Conservation (phyloP, 2,888 invertebrate genomes). For the Coremacera marginata region DNA sequence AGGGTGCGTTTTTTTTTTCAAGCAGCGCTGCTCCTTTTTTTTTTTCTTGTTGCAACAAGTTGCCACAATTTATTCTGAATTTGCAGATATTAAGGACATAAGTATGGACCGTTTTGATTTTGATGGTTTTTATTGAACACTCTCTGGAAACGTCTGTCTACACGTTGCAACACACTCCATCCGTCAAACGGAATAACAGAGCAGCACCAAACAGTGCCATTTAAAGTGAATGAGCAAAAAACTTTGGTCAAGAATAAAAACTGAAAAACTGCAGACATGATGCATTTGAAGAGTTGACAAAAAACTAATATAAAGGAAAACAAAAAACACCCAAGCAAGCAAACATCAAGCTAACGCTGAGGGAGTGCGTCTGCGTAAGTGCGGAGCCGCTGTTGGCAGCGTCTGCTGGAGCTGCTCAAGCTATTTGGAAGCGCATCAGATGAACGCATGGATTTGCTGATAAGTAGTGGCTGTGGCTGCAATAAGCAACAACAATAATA, state of each 20-base stretch:
- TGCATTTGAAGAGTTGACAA: conserved; percentile 12
- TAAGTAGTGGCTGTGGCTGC: conserved; percentile 2
- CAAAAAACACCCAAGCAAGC: not conserved
- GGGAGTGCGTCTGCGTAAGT: conserved; percentile 20
- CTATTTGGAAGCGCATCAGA: conserved; percentile 7
- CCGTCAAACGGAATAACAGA: conserved; percentile 19
- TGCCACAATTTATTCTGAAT: conserved; percentile 29
- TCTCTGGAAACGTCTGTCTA: not conserved
- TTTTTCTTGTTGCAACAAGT: not conserved
- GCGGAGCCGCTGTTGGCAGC: conserved; percentile 9
- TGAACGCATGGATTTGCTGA: conserved; percentile 13
- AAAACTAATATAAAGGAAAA: not conserved
- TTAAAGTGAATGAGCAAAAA: not conserved
- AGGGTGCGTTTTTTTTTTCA: not conserved
- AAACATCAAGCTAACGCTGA: not conserved
- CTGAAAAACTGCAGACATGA: conserved; percentile 24
- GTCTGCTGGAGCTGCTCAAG: not conserved
- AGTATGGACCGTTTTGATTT: conserved; percentile 8
- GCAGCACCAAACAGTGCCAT: not conserved
- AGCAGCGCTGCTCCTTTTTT: not conserved
- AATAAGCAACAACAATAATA: conserved; percentile 26
- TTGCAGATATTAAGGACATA: conserved; percentile 35
- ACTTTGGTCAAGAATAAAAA: conserved; percentile 18
- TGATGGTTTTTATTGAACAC: conserved; percentile 26
- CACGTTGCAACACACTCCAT: conserved; percentile 36